A percentile compares a stretch with the other conserved stretches of the same genome.
Evolutionary conservation across 2,113 vertebrate genomes (phyloP).

Genomic region (Barnardius zonarius): DNA sequence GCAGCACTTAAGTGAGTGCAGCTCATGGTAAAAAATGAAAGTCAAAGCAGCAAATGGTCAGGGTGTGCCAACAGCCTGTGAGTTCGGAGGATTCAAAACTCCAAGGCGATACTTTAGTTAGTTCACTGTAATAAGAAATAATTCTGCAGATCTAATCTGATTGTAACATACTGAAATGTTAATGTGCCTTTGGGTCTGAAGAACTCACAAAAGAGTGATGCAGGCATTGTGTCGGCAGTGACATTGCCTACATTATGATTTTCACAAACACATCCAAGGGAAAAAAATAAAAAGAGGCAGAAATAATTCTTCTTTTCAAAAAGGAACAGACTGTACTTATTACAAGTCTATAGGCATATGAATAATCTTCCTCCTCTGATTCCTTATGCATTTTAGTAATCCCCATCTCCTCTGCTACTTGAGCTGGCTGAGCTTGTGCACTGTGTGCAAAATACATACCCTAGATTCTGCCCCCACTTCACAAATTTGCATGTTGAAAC

Average conservation of each 20-base stretch:
- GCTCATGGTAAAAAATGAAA: neutral
- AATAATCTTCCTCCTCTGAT: conserved; percentile 24
- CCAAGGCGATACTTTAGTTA: neutral
- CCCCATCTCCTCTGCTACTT: neutral
- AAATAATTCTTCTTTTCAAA: neutral
- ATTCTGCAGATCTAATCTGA: neutral
- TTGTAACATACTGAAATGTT: neutral
- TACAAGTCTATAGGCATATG: neutral
- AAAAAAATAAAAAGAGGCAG: neutral
- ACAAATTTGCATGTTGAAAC: neutral
- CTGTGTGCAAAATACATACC: neutral
- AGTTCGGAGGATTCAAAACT: neutral
- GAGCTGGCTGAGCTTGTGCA: neutral
- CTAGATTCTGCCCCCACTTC: rapidly evolving
- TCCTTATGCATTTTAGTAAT: neutral
- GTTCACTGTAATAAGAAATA: neutral
- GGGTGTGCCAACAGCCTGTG: neutral
- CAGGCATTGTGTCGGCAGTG: neutral
- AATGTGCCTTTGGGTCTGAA: conserved; percentile 17
- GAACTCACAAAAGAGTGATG: conserved; percentile 19
- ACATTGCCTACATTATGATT: neutral
- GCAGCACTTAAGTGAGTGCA: neutral
- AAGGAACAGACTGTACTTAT: conserved; percentile 10
- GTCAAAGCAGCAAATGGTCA: neutral
- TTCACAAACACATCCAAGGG: neutral